phyloP scores from a whole-genome alignment of 2,113 vertebrate species.

The Entomyzon cyanotis region DNA sequence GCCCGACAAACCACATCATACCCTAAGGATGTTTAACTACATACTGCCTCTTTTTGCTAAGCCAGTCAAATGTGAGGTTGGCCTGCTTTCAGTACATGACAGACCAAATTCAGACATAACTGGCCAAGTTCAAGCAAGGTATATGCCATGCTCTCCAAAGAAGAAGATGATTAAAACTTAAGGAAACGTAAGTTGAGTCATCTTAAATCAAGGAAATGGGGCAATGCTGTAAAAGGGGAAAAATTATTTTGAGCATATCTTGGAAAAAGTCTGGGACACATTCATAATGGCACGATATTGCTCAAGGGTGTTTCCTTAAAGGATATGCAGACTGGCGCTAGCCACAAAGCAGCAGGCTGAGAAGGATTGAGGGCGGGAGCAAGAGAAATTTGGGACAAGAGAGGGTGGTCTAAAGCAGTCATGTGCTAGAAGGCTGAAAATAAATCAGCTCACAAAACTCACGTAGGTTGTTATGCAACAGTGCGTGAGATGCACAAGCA shows the following conservation, averaged over 20 bases:
- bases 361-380: neutral
- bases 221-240: conserved; percentile 7
- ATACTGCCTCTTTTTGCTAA: neutral
- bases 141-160: neutral
- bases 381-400: conserved; percentile 35
- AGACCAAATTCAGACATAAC: conserved; percentile 22
- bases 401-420: conserved; percentile 30
- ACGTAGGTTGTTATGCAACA: conserved; percentile 3
- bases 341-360: conserved; percentile 7
- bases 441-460: conserved; percentile 16
- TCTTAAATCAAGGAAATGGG: conserved; percentile 59
- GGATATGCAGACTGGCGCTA: conserved; percentile 9
- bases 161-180: conserved; percentile 18
- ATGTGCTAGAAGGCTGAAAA: conserved; percentile 56
- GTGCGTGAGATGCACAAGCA: neutral
- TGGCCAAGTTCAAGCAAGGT: conserved; percentile 64
- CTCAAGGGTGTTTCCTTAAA: conserved; percentile 47
- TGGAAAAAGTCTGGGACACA: conserved; percentile 23
- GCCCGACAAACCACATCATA: conserved; percentile 50
- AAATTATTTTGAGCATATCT: conserved; percentile 20
- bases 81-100: conserved; percentile 33
- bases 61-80: neutral
- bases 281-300: conserved; percentile 29
- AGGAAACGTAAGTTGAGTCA: conserved; percentile 36
- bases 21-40: conserved; percentile 54